Evolutionary conservation across 1,140 invertebrate species (phyloP), one percentile per base, ranked within the genome.

Genomic region (Xylocopa sonorina): DNA sequence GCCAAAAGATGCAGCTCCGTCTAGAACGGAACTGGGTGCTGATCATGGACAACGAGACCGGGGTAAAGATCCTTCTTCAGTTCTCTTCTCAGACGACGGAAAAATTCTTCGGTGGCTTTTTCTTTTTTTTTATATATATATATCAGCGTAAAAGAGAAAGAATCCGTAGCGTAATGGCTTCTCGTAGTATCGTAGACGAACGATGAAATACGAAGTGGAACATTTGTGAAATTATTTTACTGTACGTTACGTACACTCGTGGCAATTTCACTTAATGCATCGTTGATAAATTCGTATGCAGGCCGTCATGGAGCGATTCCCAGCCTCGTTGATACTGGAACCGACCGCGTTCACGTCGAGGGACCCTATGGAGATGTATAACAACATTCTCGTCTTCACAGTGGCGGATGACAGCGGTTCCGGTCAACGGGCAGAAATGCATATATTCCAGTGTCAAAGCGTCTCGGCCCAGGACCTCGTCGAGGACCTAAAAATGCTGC

Each of bases 311-410:
- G 99, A 99, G 92, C 94, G 97, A 86, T 99, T 99, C 93, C 98
- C 98, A 0, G 96, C 98, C 34, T 95, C 96, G 50, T 94, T 98
- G 83, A 98, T 99, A 57, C 96, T 98, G 90, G 97, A 99, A 83
- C 99, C 99, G 0, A 99, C 98, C 10, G 98, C 98, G 5, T 99
- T 99, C 91, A 98, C 97, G n/a, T 98, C 97, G 76, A 96, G 97
- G 63, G 98, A 99, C 92, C 97, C 97, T 16, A 97, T 97, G 93
- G 98, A 99, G 92, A 96, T 99, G 89, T 99, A 99, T 93, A 99
- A 99, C 93, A 99, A 99, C 92, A 98, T 99, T 87, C 94, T 99
- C 83, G 96, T 99, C 29, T 99, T 99, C 93, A 98, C 99, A 75
- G 98, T 99, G 43, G 95, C 95, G 1, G 94, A 95, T 67, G 95